Evolutionary conservation across 2,797 vertebrate genomes (phyloP).

Genomic region (Brachymystax lenok): DNA sequence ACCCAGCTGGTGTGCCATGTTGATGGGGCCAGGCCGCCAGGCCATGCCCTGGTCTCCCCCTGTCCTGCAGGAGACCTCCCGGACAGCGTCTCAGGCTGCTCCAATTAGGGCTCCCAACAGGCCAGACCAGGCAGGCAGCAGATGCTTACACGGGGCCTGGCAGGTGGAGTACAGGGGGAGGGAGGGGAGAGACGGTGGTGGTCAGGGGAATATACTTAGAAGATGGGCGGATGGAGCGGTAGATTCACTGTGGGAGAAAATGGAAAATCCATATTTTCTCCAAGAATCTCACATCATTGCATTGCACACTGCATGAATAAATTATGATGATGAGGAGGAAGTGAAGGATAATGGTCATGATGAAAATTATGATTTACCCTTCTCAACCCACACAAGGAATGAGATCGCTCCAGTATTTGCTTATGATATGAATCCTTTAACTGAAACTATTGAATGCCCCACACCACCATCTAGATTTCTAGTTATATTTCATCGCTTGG

Average conservation of each 20-base stretch:
- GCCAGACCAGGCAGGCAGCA: conserved; percentile 43
- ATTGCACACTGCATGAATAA: not conserved
- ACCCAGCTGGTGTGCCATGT: conserved; percentile 57
- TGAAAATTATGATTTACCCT: not conserved
- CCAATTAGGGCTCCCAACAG: conserved; percentile 65
- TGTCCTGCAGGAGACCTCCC: conserved; percentile 50
- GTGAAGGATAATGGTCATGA: not conserved
- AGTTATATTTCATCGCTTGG: not conserved
- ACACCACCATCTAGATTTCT: not conserved
- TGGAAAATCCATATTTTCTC: not conserved
- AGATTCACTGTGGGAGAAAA: not conserved
- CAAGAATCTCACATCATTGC: conserved; percentile 12
- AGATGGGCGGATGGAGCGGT: not conserved
- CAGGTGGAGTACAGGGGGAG: conserved; percentile 10
- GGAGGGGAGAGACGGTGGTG: not conserved
- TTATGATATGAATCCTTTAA: not conserved
- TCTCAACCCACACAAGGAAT: not conserved
- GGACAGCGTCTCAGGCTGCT: conserved; percentile 66
- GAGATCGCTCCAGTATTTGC: not conserved
- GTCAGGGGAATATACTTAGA: not conserved
- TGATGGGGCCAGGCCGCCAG: conserved; percentile 45
- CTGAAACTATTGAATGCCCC: not conserved
- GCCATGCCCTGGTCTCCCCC: conserved; percentile 33
- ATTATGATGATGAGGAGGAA: not conserved
- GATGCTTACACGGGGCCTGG: conserved; percentile 51